A percentile compares a stretch with the other conserved stretches of the same genome.
Conservation (phyloP, 2,888 invertebrate genomes). For the Eledona agricola region DNA sequence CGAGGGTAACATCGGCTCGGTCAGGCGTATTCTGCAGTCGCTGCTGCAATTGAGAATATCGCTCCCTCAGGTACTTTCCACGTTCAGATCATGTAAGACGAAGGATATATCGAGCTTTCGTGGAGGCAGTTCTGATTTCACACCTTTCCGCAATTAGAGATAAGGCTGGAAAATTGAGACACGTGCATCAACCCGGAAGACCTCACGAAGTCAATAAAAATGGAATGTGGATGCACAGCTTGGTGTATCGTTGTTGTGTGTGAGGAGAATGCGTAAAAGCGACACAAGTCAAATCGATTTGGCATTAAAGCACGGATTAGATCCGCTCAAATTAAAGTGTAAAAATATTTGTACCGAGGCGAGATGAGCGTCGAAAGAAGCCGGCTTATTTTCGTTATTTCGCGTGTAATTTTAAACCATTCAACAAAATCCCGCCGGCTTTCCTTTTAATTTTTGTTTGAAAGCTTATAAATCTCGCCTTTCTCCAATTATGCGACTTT, state of each 20-base stretch:
- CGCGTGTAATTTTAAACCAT: slow-evolving; percentile 25
- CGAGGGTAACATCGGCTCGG: slow-evolving; percentile 43
- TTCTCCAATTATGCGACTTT: slow-evolving; percentile 39
- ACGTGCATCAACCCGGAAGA: slow-evolving; percentile 28
- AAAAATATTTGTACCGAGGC: too few species aligned
- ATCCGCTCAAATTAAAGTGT: too few species aligned
- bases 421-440: slow-evolving; percentile 21
- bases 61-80: slow-evolving; percentile 44
- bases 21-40: slow-evolving; percentile 44
- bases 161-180: too few species aligned
- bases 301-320: too few species aligned
- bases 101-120: slow-evolving; percentile 35
- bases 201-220: slow-evolving; percentile 48
- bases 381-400: slow-evolving; percentile 26
- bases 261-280: slow-evolving; percentile 25
- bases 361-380: background rate
- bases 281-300: too few species aligned
- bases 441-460: slow-evolving; percentile 38
- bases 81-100: slow-evolving; percentile 40
- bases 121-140: slow-evolving; percentile 19
- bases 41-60: slow-evolving; percentile 46
- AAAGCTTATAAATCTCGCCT: slow-evolving; percentile 36
- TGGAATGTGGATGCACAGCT: slow-evolving; percentile 42
- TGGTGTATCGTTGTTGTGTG: too few species aligned
- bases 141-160: slow-evolving; percentile 9